Evolutionary conservation across 1,140 invertebrate species (phyloP).

Genomic region (Cryptotermes secundus): DNA sequence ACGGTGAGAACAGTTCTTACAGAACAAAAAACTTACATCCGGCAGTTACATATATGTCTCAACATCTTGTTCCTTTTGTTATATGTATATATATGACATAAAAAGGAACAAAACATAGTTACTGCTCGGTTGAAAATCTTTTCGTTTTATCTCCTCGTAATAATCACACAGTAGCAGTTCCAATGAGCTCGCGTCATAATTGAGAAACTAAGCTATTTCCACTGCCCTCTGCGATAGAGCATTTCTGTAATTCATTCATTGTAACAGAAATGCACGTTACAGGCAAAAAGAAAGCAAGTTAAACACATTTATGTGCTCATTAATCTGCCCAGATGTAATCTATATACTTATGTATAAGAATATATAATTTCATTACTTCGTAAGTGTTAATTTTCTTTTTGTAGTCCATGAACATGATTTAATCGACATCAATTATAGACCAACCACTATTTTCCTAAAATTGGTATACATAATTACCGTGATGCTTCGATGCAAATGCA

Average conservation of each 20-base stretch:
- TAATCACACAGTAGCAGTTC: neutral
- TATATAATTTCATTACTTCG: neutral
- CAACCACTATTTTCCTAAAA: neutral
- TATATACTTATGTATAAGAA: neutral
- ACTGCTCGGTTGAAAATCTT: neutral
- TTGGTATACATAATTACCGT: neutral
- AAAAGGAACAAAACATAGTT: neutral
- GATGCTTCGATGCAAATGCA: neutral
- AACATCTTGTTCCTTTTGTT: neutral
- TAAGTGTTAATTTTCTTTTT: conserved; percentile 9
- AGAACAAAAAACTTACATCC: conserved; percentile 3
- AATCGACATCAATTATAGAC: neutral
- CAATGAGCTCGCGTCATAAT: neutral
- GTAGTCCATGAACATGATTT: neutral
- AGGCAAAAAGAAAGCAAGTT: neutral
- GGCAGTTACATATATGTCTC: neutral
- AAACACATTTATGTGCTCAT: neutral
- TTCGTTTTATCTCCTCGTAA: neutral
- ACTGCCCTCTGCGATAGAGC: neutral
- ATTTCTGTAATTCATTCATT: neutral
- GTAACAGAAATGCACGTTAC: neutral
- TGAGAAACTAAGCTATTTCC: neutral
- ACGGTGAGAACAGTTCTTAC: neutral
- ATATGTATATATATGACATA: neutral
- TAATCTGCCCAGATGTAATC: neutral